These are phyloP conservation scores for Verasper variegatus DNA, from an alignment of 2,113 vertebrate species.

Conservation along the genomic window DNA sequence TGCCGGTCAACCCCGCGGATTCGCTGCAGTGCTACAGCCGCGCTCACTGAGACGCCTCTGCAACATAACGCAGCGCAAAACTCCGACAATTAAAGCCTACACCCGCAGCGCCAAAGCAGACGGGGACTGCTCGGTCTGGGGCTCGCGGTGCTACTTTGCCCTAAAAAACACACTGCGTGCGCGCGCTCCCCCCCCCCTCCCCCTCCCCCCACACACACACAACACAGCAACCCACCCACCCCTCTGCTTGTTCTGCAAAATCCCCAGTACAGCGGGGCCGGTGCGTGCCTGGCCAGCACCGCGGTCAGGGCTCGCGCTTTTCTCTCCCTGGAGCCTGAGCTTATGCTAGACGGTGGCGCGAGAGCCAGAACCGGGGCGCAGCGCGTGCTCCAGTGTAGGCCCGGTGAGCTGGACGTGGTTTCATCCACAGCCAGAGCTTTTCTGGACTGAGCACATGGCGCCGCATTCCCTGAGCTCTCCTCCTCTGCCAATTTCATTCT, in stretches of 20 bases:
- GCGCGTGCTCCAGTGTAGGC: neutral
- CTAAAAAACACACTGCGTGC: slow-evolving; percentile 46
- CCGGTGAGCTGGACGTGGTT: neutral
- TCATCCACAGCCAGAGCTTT: no score
- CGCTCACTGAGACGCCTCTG: neutral
- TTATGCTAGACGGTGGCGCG: neutral
- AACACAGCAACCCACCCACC: slow-evolving; percentile 12
- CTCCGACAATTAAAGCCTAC: slow-evolving; percentile 33
- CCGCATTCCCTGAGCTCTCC: no score
- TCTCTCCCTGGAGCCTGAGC: neutral
- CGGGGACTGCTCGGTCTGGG: slow-evolving; percentile 53
- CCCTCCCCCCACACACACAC: slow-evolving; percentile 30
- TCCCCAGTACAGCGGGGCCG: neutral
- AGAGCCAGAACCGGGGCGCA: neutral
- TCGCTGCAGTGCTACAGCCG: neutral
- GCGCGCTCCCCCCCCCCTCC: slow-evolving; percentile 34
- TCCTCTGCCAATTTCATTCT: neutral
- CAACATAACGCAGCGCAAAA: neutral
- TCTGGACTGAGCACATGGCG: no score
- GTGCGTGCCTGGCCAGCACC: slow-evolving; percentile 11
- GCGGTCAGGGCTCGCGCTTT: no score
- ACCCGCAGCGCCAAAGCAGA: slow-evolving; percentile 34
- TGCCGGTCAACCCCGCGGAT: neutral
- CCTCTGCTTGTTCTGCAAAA: neutral
- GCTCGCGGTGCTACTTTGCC: slow-evolving; percentile 51